Percentiles rank a stretch among this genome's conserved stretches.
Evolutionary conservation across 2,797 vertebrate genomes (phyloP).

Genomic region (Schizopygopsis pylzovi): DNA sequence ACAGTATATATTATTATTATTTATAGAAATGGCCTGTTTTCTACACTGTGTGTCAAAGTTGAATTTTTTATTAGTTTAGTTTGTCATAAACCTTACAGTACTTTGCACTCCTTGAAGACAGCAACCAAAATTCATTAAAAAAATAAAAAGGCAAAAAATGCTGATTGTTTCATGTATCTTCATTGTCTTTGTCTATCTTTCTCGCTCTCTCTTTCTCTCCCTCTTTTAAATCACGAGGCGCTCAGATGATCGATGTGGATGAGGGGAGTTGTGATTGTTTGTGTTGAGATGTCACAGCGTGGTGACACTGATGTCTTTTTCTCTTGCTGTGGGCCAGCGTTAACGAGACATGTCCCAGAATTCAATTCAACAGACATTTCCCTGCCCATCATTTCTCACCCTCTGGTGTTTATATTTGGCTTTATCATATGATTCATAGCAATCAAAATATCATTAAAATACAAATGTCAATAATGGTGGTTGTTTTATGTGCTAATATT

Average conservation of each 20-base stretch:
- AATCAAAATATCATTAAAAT: slow-evolving; percentile 37
- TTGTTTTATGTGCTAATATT: slow-evolving; percentile 12
- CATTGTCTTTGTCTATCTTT: not conserved
- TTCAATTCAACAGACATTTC: slow-evolving; percentile 45
- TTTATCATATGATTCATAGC: slow-evolving; percentile 37
- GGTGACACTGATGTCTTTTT: slow-evolving; percentile 55
- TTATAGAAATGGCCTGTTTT: not conserved
- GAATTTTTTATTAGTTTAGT: not conserved
- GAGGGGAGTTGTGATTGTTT: slow-evolving; percentile 47
- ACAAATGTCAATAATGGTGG: slow-evolving; percentile 26
- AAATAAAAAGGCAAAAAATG: not conserved
- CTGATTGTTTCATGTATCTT: not conserved
- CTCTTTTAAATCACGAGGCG: slow-evolving; percentile 2
- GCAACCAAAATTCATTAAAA: not conserved
- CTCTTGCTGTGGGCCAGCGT: slow-evolving; percentile 47
- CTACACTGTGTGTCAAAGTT: not conserved
- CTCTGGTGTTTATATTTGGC: slow-evolving; percentile 39
- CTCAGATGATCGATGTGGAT: slow-evolving; percentile 43
- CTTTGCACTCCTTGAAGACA: not conserved
- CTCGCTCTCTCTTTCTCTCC: not conserved
- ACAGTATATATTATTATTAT: not conserved
- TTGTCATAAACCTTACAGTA: not conserved
- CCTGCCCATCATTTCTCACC: slow-evolving; percentile 37
- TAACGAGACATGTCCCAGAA: slow-evolving; percentile 51
- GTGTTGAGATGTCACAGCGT: slow-evolving; percentile 40